Conservation (phyloP, 2,113 vertebrate species). For the Thamnaconus septentrionalis region DNA sequence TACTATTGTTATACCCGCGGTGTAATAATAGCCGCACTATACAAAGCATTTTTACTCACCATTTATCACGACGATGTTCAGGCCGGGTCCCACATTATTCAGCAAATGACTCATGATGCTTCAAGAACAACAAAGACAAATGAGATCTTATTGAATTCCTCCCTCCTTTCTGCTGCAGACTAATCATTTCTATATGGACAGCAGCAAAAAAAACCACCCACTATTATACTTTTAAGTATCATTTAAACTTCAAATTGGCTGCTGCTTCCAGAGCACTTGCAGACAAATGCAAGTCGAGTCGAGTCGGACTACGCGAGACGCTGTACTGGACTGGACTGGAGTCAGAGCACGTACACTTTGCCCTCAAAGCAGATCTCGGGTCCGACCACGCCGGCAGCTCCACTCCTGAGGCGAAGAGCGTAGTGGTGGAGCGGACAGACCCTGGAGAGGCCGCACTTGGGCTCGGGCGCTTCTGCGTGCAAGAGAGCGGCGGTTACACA, state of each 20-base stretch:
- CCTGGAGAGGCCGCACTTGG: constrained; percentile 73
- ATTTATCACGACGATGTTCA: constrained; percentile 84
- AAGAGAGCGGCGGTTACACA: background rate
- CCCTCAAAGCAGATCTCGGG: constrained; percentile 85
- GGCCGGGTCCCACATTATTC: constrained; percentile 83
- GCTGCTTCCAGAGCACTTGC: too few species aligned
- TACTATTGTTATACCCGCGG: too few species aligned
- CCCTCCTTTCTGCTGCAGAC: background rate
- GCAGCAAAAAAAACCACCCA: too few species aligned
- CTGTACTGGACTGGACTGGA: too few species aligned
- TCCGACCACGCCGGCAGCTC: constrained; percentile 82
- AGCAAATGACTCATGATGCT: constrained; percentile 83
- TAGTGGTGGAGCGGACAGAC: constrained; percentile 73
- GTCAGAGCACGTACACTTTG: constrained; percentile 69
- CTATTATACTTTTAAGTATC: too few species aligned
- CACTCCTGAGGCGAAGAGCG: constrained; percentile 80
- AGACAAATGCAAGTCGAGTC: too few species aligned
- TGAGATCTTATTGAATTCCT: background rate
- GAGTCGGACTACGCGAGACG: too few species aligned
- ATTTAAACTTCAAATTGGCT: too few species aligned
- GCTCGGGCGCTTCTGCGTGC: fast-evolving
- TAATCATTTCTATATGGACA: too few species aligned
- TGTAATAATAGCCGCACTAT: too few species aligned
- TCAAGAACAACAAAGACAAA: constrained; percentile 22
- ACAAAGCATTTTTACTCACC: constrained; percentile 72